These are phyloP conservation scores for Iguana delicatissima DNA, from an alignment of 2,797 vertebrate genomes.

Conservation along the genomic window DNA sequence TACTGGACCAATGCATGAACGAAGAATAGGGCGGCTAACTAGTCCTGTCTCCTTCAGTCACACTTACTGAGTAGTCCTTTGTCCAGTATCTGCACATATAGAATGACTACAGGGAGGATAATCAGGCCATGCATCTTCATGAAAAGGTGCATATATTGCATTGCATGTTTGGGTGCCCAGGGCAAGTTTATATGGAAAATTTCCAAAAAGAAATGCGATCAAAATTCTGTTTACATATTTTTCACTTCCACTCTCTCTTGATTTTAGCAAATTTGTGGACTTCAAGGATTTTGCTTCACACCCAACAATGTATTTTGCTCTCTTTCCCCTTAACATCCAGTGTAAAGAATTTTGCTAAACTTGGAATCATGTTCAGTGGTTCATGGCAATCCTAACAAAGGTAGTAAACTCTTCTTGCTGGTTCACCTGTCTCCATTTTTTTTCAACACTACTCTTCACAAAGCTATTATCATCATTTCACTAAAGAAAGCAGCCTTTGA, in stretches of 20 bases:
- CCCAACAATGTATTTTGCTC: not conserved
- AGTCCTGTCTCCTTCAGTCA: too few relatives aligned
- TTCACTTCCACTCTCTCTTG: not conserved
- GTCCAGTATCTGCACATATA: not conserved
- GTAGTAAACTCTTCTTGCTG: too few relatives aligned
- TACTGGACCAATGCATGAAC: not conserved
- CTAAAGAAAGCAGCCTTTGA: not conserved
- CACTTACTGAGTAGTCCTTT: not conserved
- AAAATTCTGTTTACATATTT: not conserved
- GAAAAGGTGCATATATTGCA: too few relatives aligned
- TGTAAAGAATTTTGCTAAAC: too few relatives aligned
- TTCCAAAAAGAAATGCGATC: not conserved
- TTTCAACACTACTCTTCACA: not conserved
- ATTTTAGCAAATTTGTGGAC: not conserved
- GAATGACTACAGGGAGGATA: not conserved
- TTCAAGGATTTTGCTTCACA: not conserved
- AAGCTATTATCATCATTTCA: not conserved
- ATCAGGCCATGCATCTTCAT: not conserved
- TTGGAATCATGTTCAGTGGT: too few relatives aligned
- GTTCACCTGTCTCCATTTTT: too few relatives aligned
- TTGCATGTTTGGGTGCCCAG: too few relatives aligned
- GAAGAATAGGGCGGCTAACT: not conserved
- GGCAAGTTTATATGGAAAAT: not conserved
- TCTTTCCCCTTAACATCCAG: too few relatives aligned
- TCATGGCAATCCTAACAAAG: too few relatives aligned